phyloP scores from a whole-genome alignment of 2,113 vertebrate species.

The Anolis sagrei region DNA sequence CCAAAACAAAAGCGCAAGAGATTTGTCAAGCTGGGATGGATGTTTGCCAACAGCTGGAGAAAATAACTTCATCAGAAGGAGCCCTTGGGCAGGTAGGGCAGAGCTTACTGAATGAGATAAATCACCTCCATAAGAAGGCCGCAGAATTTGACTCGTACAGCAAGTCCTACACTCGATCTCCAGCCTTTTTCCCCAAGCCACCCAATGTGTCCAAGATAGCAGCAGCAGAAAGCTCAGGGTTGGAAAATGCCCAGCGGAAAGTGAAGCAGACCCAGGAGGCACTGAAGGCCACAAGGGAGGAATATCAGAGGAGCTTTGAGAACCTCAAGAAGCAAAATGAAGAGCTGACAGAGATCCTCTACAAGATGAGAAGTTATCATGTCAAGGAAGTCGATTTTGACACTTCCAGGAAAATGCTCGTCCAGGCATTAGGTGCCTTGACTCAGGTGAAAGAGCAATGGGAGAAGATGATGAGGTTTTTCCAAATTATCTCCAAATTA shows the following conservation, averaged over 20 bases:
- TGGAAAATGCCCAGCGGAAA: conserved; percentile 10
- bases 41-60: conserved; percentile 25
- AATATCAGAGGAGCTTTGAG: conserved; percentile 26
- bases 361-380: conserved; percentile 50
- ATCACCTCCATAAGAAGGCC: conserved; percentile 13
- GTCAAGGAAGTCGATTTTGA: conserved; percentile 64
- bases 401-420: conserved; percentile 52
- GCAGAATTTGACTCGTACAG: conserved; percentile 17
- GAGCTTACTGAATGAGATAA: conserved; percentile 18
- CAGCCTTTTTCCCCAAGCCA: neutral
- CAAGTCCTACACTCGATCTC: conserved; percentile 15
- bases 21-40: neutral
- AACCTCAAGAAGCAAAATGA: conserved; percentile 56
- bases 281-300: neutral
- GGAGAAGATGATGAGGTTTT: conserved; percentile 68
- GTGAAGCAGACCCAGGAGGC: neutral
- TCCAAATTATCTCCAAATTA: conserved; percentile 68
- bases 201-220: conserved; percentile 21
- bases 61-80: neutral
- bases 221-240: neutral
- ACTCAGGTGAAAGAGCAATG: conserved; percentile 61
- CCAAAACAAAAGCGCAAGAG: conserved; percentile 15
- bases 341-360: conserved; percentile 56
- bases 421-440: conserved; percentile 57
- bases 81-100: conserved; percentile 20